Conservation (phyloP, 2,888 invertebrate species). For the Hoplodrina blanda region DNA sequence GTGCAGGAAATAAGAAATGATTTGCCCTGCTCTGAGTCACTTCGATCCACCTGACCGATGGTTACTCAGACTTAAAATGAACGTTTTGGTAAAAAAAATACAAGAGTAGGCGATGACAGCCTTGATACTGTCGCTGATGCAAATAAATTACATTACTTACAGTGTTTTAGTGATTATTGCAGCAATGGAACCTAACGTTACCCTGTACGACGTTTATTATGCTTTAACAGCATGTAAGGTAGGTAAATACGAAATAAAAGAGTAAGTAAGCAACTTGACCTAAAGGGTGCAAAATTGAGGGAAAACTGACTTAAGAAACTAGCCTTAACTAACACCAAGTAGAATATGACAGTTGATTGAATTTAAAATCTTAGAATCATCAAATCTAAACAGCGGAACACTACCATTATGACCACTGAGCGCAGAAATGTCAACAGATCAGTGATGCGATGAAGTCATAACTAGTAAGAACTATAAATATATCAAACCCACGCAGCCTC, state of each 20-base stretch:
- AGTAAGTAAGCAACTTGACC: background rate
- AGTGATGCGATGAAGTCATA: conserved; percentile 85
- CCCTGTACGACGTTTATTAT: background rate
- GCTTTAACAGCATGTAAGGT: background rate
- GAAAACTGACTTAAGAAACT: background rate
- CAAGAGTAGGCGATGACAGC: conserved; percentile 42
- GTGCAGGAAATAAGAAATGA: conserved; percentile 85
- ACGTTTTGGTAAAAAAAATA: conserved; percentile 51
- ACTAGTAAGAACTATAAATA: conserved; percentile 83
- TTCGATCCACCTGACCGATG: conserved; percentile 75
- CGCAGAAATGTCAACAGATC: conserved; percentile 74
- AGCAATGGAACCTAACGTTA: background rate
- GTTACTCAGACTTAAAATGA: conserved; percentile 71
- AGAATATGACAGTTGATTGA: conserved; percentile 11
- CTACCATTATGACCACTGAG: conserved; percentile 64
- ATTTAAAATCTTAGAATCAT: conserved; percentile 53
- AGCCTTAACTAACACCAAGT: background rate
- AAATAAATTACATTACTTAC: conserved; percentile 21
- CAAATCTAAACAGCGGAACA: conserved; percentile 57
- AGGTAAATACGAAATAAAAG: conserved; percentile 12
- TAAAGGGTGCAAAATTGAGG: background rate
- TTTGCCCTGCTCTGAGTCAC: conserved; percentile 82
- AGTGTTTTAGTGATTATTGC: background rate
- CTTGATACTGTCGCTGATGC: conserved; percentile 53
- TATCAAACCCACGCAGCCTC: conserved; percentile 80